Base-by-base conservation (phyloP, 2,888 invertebrate genomes). In the Oscheius sp. region DNA sequence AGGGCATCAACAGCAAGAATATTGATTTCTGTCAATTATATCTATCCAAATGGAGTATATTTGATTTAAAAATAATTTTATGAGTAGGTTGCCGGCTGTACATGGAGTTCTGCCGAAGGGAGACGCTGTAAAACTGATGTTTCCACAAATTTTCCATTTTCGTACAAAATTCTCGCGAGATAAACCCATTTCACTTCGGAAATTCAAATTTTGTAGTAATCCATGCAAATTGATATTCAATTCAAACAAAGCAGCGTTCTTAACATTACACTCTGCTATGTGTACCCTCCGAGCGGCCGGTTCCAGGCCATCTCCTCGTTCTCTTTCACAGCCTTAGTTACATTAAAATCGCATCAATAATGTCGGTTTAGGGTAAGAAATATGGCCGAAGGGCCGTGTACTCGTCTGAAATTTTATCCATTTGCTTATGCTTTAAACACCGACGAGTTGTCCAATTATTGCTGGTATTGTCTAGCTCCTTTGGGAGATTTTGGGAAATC, bases 381-480 rank as follows among this genome's bases (percentile, higher is more conserved):
- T 25, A 69, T 58, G 69, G 69, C 43, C 35, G 72, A 66, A n/a
- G 35, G 35, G 35, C 53, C 49, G 43, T 16, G 9, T n/a, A 23
- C 12, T n/a, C 64, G 73, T 3, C 52, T 69, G 1, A 18, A 25
- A 6, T 88, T 88, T 76, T 88, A 86, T 59, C 88, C 88, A 2
- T 88, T 88, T 72, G 87, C 88, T 7, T 88, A 87, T 68, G 86
- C 87, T 2, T 76, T 88, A 9, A 77, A 76, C 43, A 80, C 80
- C 27, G 84, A 87, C 9, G 76, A 82, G 7, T 69, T 85, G 25
- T 46, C 63, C 35, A 61, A 76, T 21, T 81, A 80, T 70, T 88
- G 88, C 70, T 88, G 88, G 88, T 81, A 85, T 41, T 88, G 88
- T 66, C 73, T 88, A 0, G 73, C 29, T 6, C 52, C 66, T 0